phyloP scores from a whole-genome alignment of 2,888 invertebrate genomes.

The Sclerodermus sp. region DNA sequence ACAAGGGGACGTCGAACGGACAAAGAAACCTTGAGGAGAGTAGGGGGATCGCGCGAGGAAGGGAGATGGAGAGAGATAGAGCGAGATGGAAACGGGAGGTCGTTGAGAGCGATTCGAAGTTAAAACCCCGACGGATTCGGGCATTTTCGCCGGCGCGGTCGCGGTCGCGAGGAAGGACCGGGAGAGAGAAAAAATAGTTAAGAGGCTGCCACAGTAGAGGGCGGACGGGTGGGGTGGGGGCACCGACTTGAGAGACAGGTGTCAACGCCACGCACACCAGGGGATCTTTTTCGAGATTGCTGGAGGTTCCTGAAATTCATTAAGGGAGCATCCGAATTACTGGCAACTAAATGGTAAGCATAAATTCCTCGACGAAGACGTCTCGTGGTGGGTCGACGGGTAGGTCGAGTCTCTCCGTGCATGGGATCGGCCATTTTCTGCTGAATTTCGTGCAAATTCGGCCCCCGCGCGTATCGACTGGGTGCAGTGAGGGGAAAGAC shows the following conservation, averaged over 20 bases:
- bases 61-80: conserved; percentile 1
- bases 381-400: background rate
- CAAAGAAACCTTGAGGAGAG: too few species aligned
- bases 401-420: background rate
- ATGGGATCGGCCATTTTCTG: conserved; percentile 46
- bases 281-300: conserved; percentile 31
- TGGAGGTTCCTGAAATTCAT: conserved; percentile 11
- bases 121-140: conserved; percentile 45
- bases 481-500: conserved; percentile 34
- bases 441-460: conserved; percentile 49
- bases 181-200: conserved; percentile 55
- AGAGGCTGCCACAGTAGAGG: conserved; percentile 55
- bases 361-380: too few species aligned
- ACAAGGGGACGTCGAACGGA: too few species aligned
- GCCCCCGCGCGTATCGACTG: conserved; percentile 50
- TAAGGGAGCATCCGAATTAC: conserved; percentile 14
- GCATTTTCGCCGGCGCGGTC: conserved; percentile 46
- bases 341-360: conserved; percentile 39
- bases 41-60: background rate
- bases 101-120: conserved; percentile 36
- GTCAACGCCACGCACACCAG: conserved; percentile 49
- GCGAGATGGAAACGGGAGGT: conserved; percentile 21
- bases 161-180: conserved; percentile 30
- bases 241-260: conserved; percentile 53
- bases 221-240: conserved; percentile 53